A percentile compares a stretch with the other conserved stretches of the same genome.
Evolutionary conservation across 92 coral and sea anemone genomes (phyloP).

Genomic region (Ricordea florida): DNA sequence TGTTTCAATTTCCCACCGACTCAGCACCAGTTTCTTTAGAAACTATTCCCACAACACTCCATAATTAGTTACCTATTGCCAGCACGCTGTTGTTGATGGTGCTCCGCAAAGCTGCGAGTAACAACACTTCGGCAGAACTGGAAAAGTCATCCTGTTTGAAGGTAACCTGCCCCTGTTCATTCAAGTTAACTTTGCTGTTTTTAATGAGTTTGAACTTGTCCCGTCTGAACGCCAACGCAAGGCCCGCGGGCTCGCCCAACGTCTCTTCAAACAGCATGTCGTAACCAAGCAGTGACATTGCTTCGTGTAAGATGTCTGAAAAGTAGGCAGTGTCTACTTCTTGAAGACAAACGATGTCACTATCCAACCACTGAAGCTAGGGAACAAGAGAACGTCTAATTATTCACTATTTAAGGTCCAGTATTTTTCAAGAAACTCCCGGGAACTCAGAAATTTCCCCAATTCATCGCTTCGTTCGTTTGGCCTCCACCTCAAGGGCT

Average conservation of each 20-base stretch:
- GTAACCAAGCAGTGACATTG: slow-evolving; percentile 45
- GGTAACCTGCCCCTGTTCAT: neutral
- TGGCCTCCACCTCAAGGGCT: no score
- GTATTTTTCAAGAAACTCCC: no score
- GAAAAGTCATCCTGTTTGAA: neutral
- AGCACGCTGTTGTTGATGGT: neutral
- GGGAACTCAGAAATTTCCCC: no score
- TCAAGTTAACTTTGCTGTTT: neutral
- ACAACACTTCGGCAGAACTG: neutral
- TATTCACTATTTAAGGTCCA: no score
- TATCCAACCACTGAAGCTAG: slow-evolving; percentile 74
- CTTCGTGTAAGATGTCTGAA: slow-evolving; percentile 33
- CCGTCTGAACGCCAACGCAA: slow-evolving; percentile 57
- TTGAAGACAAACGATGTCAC: slow-evolving; percentile 76
- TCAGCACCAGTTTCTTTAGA: no score
- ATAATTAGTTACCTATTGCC: slow-evolving; percentile 51
- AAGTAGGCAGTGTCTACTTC: slow-evolving; percentile 79
- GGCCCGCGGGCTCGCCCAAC: slow-evolving; percentile 43
- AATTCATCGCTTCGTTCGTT: no score
- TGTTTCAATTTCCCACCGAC: no score
- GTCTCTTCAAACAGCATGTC: slow-evolving; percentile 46
- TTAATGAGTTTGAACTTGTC: slow-evolving; percentile 47
- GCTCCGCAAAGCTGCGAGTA: slow-evolving; percentile 8
- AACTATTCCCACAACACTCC: no score
- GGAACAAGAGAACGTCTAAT: neutral